Conservation (phyloP, 2,113 vertebrate species). For the Chlorocebus sabaeus region DNA sequence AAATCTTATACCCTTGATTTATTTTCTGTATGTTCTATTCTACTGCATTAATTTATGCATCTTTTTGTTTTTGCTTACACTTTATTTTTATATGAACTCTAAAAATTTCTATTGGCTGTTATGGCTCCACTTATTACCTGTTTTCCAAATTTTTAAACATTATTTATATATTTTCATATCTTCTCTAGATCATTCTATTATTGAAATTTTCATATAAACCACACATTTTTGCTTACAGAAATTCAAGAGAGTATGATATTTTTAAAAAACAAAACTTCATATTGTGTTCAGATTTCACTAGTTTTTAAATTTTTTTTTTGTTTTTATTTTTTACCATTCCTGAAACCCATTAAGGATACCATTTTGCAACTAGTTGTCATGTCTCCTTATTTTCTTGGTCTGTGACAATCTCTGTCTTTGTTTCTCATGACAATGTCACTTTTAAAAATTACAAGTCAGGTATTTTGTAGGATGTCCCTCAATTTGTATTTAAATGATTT, state of each 20-base stretch:
- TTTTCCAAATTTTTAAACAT: neutral
- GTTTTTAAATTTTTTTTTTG: neutral
- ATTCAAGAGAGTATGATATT: neutral
- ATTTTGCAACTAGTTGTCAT: neutral
- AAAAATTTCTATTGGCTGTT: neutral
- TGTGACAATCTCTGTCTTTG: neutral
- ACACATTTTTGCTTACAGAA: neutral
- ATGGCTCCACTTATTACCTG: neutral
- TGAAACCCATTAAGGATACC: neutral
- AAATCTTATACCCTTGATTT: neutral
- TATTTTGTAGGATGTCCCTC: neutral
- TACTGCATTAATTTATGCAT: neutral
- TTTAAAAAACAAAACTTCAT: neutral
- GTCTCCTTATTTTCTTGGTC: neutral
- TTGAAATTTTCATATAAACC: neutral
- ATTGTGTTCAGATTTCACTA: neutral
- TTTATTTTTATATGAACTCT: neutral
- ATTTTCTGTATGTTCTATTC: neutral
- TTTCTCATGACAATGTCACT: neutral
- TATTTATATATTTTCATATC: neutral
- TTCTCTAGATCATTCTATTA: neutral
- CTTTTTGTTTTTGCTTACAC: neutral
- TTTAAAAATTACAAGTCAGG: neutral
- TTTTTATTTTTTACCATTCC: neutral
- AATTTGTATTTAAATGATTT: neutral